Base-by-base conservation (phyloP, 92 coral and sea anemone species). In the Epizoanthus illoricatus region DNA sequence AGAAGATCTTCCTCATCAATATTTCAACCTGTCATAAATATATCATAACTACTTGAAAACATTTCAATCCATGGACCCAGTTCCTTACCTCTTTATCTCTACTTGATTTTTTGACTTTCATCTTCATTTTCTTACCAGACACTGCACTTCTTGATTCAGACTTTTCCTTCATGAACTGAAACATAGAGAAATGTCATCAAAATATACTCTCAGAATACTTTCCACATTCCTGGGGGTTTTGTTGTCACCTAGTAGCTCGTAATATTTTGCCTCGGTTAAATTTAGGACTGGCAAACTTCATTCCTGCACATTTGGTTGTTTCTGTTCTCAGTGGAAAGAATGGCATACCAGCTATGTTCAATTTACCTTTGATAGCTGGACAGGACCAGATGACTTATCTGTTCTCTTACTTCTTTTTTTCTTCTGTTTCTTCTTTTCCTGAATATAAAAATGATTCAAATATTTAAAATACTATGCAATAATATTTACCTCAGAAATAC, bases 101-200 rank as follows among this genome's bases (percentile, higher is more conserved):
- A 85, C 95, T 94, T 40, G 96, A 87, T 76, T 94, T 94, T 72
- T 94, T 94, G 5, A 94, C 94, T 79, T 92, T 92, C 65, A 91
- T 87, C 90, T 94, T 92, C 71, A 94, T 87, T 81, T 92, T 92
- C 85, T 92, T 94, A 2, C 98, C 98, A n/a, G 98, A 92, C 11
- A 94, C 88, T 24, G 89, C 90, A 68, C 98, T 94, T 84, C 98
- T 88, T 47, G 58, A 84, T 2, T 71, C 90, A 16, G 79, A 84
- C 61, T 89, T 85, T 57, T 94, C 96, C 86, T 92, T 92, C 96
- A 94, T 94, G 56, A 92, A 94, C 98, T 94, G 79, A 71, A 87
- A 76, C 18, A 81, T 64, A 43, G 20, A 16, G 13, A 5, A 11
- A 15, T 74, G 15, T 23, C 16, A 23, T 47, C 18, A 10, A 56